Conservation (phyloP, 2,113 vertebrate species). For the Paracanthobrama guichenoti region DNA sequence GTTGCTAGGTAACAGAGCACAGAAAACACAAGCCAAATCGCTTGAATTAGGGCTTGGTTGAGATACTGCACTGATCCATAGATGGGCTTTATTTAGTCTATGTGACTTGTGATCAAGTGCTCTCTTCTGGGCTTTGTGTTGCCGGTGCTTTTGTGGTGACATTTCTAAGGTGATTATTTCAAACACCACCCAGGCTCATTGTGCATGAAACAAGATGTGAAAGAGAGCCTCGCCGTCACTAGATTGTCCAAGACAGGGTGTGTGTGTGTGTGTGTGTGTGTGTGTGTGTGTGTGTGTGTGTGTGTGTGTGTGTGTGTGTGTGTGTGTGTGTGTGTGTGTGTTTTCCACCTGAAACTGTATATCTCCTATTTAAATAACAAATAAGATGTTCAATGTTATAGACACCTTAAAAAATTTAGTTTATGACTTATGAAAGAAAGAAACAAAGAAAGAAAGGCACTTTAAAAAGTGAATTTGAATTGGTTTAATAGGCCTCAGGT, state of each 20-base stretch:
- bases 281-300: too few relatives aligned
- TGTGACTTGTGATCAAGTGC: constrained; percentile 37
- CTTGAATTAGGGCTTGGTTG: constrained; percentile 42
- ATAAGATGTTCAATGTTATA: background rate
- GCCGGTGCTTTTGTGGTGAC: constrained; percentile 21
- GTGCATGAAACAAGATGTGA: background rate
- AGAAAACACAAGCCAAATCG: constrained; percentile 42
- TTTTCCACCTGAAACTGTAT: too few relatives aligned
- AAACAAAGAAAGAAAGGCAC: background rate
- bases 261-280: too few relatives aligned
- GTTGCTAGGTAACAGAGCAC: constrained; percentile 60
- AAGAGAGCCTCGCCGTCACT: background rate
- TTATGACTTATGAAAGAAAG: background rate
- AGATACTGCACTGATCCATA: constrained; percentile 43
- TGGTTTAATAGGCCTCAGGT: background rate
- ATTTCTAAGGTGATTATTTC: constrained; percentile 36
- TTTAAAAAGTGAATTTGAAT: background rate
- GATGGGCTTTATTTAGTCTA: constrained; percentile 43
- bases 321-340: too few relatives aligned
- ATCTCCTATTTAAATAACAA: background rate
- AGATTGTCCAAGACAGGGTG: background rate
- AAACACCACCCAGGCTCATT: background rate
- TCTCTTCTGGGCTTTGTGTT: constrained; percentile 12
- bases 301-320: too few relatives aligned
- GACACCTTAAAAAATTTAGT: background rate